A percentile compares a stretch with the other conserved stretches of the same genome.
phyloP scores from a whole-genome alignment of 2,113 vertebrate species.

The Eptesicus fuscus region DNA sequence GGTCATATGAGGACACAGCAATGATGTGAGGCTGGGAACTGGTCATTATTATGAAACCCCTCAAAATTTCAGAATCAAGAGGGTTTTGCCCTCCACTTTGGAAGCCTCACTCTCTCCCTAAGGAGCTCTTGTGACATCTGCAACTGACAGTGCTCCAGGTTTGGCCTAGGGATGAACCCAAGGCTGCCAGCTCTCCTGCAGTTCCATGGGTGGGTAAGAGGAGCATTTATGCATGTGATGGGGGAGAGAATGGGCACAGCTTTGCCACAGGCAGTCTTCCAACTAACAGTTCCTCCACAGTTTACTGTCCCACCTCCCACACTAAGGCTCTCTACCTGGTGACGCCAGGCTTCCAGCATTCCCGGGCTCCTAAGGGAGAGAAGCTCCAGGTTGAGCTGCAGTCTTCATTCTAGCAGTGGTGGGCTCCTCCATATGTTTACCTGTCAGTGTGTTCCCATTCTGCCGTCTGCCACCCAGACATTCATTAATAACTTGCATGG shows the following conservation, averaged over 20 bases:
- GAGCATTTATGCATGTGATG: background rate
- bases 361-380: background rate
- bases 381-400: background rate
- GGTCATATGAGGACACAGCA: background rate
- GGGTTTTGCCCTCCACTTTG: background rate
- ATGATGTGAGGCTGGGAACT: background rate
- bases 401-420: background rate
- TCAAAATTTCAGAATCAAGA: background rate
- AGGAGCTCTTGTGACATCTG: background rate
- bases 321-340: background rate
- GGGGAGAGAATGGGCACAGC: background rate
- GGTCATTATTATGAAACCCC: background rate
- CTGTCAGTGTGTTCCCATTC: background rate
- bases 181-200: background rate
- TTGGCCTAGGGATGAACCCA: background rate
- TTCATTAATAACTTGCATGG: background rate
- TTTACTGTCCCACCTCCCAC: slow-evolving; percentile 19
- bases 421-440: background rate
- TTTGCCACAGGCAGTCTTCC: background rate
- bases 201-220: background rate
- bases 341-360: background rate
- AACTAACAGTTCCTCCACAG: background rate
- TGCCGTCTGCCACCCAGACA: background rate
- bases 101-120: background rate
- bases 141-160: background rate